Conservation (phyloP, 2,888 invertebrate species). For the Drosophila bunnanda region DNA sequence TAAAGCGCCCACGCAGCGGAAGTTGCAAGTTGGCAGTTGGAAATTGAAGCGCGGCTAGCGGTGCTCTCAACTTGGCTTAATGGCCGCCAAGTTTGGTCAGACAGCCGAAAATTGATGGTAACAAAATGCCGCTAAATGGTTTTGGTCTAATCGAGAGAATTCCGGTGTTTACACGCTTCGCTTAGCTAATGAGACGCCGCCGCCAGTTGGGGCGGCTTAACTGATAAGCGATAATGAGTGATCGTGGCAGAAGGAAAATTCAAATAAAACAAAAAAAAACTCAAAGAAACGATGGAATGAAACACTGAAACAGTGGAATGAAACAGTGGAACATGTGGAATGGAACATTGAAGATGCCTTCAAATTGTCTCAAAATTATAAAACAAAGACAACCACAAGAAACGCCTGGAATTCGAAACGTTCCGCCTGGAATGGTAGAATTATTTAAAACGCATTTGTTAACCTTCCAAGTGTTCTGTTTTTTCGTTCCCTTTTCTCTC, state of each 20-base stretch:
- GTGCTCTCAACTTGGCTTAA: slow-evolving; percentile 50
- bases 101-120: slow-evolving; percentile 37
- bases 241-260: background rate
- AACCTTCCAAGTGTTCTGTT: background rate
- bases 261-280: background rate
- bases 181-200: slow-evolving; percentile 67
- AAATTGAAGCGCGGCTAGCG: slow-evolving; percentile 64
- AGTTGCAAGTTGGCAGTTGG: slow-evolving; percentile 53
- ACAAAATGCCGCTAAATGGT: slow-evolving; percentile 68
- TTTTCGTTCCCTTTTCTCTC: slow-evolving; percentile 5
- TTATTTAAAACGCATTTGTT: slow-evolving; percentile 41
- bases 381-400: background rate
- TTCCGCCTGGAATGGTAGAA: slow-evolving; percentile 25
- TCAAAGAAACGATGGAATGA: background rate
- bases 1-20: slow-evolving; percentile 48
- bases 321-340: background rate
- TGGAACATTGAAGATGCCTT: background rate
- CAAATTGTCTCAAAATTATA: background rate
- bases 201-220: slow-evolving; percentile 1
- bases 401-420: slow-evolving; percentile 35
- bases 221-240: slow-evolving; percentile 37
- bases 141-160: slow-evolving; percentile 57
- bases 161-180: slow-evolving; percentile 76
- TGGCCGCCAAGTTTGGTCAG: slow-evolving; percentile 69
- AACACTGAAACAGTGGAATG: background rate